phyloP scores from a whole-genome alignment of 2,797 vertebrate genomes.

The Semaprochilodus insignis region DNA sequence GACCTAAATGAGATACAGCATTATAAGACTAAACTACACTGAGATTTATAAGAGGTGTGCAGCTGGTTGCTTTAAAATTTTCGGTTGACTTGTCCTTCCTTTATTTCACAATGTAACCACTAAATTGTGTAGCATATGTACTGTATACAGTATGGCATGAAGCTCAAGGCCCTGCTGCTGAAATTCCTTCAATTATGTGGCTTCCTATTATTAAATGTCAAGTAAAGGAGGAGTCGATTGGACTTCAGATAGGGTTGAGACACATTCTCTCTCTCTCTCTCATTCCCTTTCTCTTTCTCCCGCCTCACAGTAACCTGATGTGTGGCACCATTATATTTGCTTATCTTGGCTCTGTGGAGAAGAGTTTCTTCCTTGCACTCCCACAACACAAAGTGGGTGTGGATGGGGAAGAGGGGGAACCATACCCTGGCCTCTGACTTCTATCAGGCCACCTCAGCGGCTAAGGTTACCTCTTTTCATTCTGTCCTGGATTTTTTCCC shows the following conservation, averaged over 20 bases:
- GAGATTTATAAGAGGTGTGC: not conserved
- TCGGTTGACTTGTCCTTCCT: not conserved
- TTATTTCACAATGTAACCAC: not conserved
- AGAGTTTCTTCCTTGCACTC: constrained; percentile 55
- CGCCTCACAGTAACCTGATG: constrained; percentile 58
- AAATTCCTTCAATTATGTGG: constrained; percentile 43
- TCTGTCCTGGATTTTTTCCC: constrained; percentile 61
- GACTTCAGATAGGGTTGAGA: constrained; percentile 46
- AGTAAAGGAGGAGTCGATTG: constrained; percentile 56
- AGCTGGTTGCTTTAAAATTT: not conserved
- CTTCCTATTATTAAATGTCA: constrained; percentile 51
- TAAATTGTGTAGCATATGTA: not conserved
- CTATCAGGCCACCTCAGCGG: constrained; percentile 73
- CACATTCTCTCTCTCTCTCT: constrained; percentile 50
- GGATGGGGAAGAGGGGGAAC: constrained; percentile 53
- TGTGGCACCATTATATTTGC: constrained; percentile 62
- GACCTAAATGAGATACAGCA: not conserved
- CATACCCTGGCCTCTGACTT: constrained; percentile 53
- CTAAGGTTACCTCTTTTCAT: constrained; percentile 75
- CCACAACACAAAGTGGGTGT: constrained; percentile 55
- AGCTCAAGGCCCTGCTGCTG: constrained; percentile 9
- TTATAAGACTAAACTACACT: not conserved
- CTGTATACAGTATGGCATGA: constrained; percentile 16
- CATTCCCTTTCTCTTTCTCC: constrained; percentile 39
- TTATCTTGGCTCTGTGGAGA: constrained; percentile 59